Conservation (phyloP, 2,113 vertebrate genomes). For the Pteronura brasiliensis region DNA sequence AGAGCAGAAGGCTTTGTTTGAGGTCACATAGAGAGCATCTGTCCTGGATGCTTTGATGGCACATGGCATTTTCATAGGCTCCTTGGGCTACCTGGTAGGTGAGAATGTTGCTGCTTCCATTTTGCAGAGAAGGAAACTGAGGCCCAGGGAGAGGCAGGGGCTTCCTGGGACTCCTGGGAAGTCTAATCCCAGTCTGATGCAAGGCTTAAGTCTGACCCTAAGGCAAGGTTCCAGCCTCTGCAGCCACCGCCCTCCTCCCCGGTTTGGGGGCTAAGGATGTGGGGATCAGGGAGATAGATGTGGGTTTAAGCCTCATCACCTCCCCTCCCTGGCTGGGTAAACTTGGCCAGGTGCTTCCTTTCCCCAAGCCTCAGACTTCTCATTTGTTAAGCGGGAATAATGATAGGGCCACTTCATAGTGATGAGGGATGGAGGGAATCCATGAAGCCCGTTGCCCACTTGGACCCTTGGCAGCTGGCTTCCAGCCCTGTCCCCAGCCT, state of each 20-base stretch:
- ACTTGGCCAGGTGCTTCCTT: no score
- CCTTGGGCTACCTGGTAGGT: neutral
- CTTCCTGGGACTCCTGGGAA: neutral
- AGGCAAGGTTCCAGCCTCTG: neutral
- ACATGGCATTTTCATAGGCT: neutral
- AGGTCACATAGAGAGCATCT: neutral
- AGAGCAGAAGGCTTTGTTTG: neutral
- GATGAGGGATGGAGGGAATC: neutral
- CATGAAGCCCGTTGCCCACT: fast-evolving
- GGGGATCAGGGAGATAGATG: neutral
- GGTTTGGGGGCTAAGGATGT: neutral
- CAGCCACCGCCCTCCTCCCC: fast-evolving
- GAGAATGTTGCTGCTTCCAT: neutral
- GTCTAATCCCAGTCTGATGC: neutral
- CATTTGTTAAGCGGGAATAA: neutral
- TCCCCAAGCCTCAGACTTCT: neutral
- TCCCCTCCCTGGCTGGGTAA: neutral
- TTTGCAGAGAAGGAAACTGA: neutral
- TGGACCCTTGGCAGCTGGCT: neutral
- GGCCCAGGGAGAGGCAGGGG: no score
- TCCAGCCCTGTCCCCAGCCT: no score
- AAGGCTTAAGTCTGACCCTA: neutral
- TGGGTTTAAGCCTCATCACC: neutral
- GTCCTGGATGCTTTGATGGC: neutral
- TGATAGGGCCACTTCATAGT: neutral